Evolutionary conservation across 1,140 invertebrate species (phyloP).

Genomic region (Ostrea denselamellosa): DNA sequence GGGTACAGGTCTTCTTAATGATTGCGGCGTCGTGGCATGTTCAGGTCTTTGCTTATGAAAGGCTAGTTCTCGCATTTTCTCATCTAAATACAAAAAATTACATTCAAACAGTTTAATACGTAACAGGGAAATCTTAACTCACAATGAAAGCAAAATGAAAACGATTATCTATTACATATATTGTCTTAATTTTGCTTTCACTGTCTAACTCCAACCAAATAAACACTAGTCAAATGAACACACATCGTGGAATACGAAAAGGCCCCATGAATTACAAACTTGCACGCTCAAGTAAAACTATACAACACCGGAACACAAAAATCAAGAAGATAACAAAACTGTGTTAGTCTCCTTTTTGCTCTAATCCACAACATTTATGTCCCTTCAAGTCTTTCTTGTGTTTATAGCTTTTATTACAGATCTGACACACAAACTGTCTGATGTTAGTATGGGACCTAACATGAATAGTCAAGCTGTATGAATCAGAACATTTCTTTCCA

Average conservation of each 20-base stretch:
- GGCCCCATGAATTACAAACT: not conserved
- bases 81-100: conserved; percentile 33
- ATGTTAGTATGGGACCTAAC: conserved; percentile 43
- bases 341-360: not conserved
- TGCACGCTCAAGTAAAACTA: not conserved
- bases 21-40: not conserved
- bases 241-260: not conserved
- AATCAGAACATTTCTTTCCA: conserved; percentile 17
- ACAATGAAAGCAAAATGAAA: not conserved
- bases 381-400: conserved; percentile 50
- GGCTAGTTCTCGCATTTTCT: not conserved
- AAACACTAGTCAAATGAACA: too few relatives aligned
- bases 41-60: not conserved
- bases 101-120: not conserved
- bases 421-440: conserved; percentile 35
- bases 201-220: not conserved
- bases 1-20: not conserved
- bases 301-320: not conserved
- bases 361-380: conserved; percentile 30
- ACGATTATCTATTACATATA: too few relatives aligned
- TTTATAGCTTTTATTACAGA: conserved; percentile 50
- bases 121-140: not conserved
- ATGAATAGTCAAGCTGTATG: conserved; percentile 6
- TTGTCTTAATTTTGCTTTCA: too few relatives aligned
- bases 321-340: not conserved